Evolutionary conservation across 2,113 vertebrate species (phyloP), one percentile per base, ranked within the genome.

Genomic region (Brachypodius melanocephalos): DNA sequence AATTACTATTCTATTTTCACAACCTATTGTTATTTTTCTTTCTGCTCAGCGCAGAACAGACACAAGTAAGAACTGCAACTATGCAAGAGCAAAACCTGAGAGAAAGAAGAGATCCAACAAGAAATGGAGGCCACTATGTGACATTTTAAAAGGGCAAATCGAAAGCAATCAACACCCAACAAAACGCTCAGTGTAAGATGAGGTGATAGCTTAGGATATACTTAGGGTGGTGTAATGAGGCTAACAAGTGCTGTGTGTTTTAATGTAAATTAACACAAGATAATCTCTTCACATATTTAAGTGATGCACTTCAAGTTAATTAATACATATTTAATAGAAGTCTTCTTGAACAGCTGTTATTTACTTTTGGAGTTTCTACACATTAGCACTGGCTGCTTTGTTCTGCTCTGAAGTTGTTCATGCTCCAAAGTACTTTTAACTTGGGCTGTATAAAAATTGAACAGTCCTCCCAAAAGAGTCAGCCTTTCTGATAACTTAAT

Each of bases 291-390:
- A 93, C 94, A 95, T 96, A 96, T 96, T 96, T 94, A 96, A 97
- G 96, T 90, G 85, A 95, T 92, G 93, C 95, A 96, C 97, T 97
- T 96, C 96, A 97, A 95, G 96, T 96, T 96, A 97, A 97, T 97
- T 97, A 97, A 97, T 97, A 97, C 93, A 95, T 96, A 96, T 96
- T 97, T 97, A 96, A 96, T 93, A 97, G 83, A 96, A 83, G 94
- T 92, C 96, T 97, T 95, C 96, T 96, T 96, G 95, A 97, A 95
- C 97, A 97, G 96, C 95, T 97, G 97, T 96, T 97, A 97, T 97
- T 97, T 96, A 97, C 92, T 97, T 96, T 92, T 95, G 89, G 96
- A 96, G 92, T 97, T 97, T 96, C 95, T 96, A 93, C 95, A 96
- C 96, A 97, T 97, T 96, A 97, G 72, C 95, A 93, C 71, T 88